Base-by-base conservation (phyloP, 1,140 invertebrate species). In the Micrasema longulum region DNA sequence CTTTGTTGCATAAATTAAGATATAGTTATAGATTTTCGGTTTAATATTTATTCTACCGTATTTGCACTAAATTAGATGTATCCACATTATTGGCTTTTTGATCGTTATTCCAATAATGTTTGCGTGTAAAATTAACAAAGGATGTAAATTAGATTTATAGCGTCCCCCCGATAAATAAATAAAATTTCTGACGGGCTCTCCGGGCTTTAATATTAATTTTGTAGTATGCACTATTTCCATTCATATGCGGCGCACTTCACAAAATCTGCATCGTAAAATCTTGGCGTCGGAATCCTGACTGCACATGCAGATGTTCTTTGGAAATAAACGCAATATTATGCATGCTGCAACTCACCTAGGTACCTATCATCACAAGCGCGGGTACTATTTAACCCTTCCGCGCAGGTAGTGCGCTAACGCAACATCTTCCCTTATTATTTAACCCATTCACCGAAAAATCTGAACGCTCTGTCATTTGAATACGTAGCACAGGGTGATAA, bases 361-460 rank as follows among this genome's bases (percentile, higher is more conserved):
- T n/a, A 52, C 22, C 10, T 31, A 31, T 31, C 7, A 31, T 31
- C 7, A 31, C 2, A n/a, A 4, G 7, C 26, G 26, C 7, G 26
- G 2, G 26, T 31, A 3, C 55, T n/a, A 41, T 60, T 20, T 16
- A 60, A 60, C 55, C 55, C 55, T 60, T 60, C 18, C 35, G 11
- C 10, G 55, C 55, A 60, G 36, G 55, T 60, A 60, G 16, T 31
- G 7, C 47, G 10, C 16, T 2, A 10, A 60, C 36, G 36, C 36
- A 41, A 41, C 55, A 60, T 60, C 55, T 60, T 60, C 18, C 55
- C 55, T 53, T n/a, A n/a, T n/a, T 47, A 47, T 47, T 52, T 38
- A 60, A 60, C 55, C 55, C 35, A 11, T 41, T 60, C 55, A 41
- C 35, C 9, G 55, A 35, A 10, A 60, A 23, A 60, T 60, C 20